Evolutionary conservation across 2,888 invertebrate genomes (phyloP).

Genomic region (Gryllus longicercus): DNA sequence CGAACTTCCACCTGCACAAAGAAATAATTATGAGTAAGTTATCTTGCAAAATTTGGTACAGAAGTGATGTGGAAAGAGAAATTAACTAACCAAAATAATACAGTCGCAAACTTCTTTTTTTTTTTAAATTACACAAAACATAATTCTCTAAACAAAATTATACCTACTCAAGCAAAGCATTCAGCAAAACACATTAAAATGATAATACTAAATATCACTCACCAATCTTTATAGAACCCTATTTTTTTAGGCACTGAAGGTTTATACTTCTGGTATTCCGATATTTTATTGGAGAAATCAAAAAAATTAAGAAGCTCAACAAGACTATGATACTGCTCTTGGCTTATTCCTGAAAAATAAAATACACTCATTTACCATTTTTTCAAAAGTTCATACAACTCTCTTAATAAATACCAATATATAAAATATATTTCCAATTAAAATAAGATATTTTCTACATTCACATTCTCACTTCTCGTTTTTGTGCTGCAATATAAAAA

Average conservation of each 20-base stretch:
- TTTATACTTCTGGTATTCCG: slow-evolving; percentile 80
- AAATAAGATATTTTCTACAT: neutral
- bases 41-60: too few species aligned
- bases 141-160: too few species aligned
- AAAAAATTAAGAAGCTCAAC: slow-evolving; percentile 86
- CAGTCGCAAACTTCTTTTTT: too few species aligned
- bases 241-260: slow-evolving; percentile 64
- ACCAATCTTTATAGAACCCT: slow-evolving; percentile 64
- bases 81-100: too few species aligned
- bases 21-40: slow-evolving; percentile 3
- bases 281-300: slow-evolving; percentile 77
- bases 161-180: too few species aligned
- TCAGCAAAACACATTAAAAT: too few species aligned
- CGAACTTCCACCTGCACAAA: slow-evolving; percentile 82
- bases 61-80: too few species aligned
- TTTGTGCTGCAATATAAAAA: too few species aligned
- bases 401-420: neutral
- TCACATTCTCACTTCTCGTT: too few species aligned
- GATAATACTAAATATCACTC: slow-evolving; percentile 30
- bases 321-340: slow-evolving; percentile 83
- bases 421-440: neutral
- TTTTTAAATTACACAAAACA: too few species aligned
- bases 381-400: neutral
- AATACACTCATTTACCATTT: neutral
- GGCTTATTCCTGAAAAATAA: slow-evolving; percentile 51